Evolutionary conservation across 37 sponge, comb jelly and placozoan species (phyloP), one percentile per base, ranked within the genome.

Genomic region (Eunapius fragilis): DNA sequence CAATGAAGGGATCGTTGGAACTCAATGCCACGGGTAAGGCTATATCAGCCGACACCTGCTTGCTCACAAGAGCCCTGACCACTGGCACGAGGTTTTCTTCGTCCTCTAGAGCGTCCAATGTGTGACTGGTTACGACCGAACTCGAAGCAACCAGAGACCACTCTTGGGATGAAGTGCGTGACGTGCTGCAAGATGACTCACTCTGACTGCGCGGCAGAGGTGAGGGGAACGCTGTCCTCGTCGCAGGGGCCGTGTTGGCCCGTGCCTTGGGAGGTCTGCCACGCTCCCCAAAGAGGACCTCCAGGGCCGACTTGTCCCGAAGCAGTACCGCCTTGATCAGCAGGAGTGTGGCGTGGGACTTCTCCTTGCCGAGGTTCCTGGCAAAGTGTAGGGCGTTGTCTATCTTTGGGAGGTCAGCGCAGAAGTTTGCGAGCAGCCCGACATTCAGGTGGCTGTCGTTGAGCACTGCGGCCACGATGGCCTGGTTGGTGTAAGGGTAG

Each of bases 1-100:
- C 38, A 2, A 87, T 91, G 24, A 7, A 45, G 3, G 34, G 30
- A 19, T 89, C 31, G 0, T 81, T 78, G n/a, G 72, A 47, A 1
- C 91, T 49, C 33, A 89, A 83, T 23, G 91, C 92, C 32, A 92
- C 77, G 31, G 92, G 90, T 19, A 95, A 87, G 12, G 95, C 89
- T 24, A 95, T 92, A 22, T 82, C 89, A 0, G 95, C 89, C 13
- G 83, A 85, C 24, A 95, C 85, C 26, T 85, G 79, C 25, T 87
- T 84, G 71, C 33, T 84, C 38, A 69, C 31, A 2, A 91, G 87
- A 24, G 82, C 87, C 25, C 67, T 73, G 33, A 85, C 90, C 27
- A 92, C 83, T 25, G 78, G 85, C 5, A 76, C 50, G 69, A 92
- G 82, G 27, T 88, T 76, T 25, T 87, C 88, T 11, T 89, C 88